These are phyloP conservation scores for Plumapathes pennacea DNA, from an alignment of 92 coral and sea anemone genomes.

Conservation along the genomic window DNA sequence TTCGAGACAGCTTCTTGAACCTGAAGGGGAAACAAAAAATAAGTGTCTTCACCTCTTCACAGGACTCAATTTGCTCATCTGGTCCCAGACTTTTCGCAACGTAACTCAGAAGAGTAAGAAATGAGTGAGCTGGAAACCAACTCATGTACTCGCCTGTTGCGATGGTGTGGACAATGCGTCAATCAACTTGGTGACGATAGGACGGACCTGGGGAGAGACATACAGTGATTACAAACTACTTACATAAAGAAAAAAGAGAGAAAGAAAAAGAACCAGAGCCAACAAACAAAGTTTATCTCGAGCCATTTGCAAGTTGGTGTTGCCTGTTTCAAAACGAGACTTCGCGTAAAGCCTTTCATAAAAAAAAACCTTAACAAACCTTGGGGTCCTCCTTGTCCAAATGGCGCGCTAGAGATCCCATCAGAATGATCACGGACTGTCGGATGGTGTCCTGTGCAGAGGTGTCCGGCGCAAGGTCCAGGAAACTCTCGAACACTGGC, in stretches of 20 bases:
- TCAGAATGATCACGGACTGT: slow-evolving; percentile 91
- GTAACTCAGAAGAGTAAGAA: background rate
- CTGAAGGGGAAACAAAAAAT: slow-evolving; percentile 19
- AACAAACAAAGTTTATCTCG: no score
- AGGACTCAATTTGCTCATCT: no score
- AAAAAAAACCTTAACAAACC: slow-evolving; percentile 36
- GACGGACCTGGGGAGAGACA: slow-evolving; percentile 68
- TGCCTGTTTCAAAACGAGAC: no score
- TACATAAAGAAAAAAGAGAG: background rate
- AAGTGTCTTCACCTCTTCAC: no score
- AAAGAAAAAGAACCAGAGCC: no score
- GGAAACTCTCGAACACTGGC: slow-evolving; percentile 88
- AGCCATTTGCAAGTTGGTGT: no score
- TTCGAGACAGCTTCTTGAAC: slow-evolving; percentile 98
- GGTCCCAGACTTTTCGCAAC: background rate
- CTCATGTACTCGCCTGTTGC: slow-evolving; percentile 81
- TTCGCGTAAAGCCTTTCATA: no score
- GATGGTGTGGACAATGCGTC: slow-evolving; percentile 92
- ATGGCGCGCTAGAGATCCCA: slow-evolving; percentile 97
- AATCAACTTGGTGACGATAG: slow-evolving; percentile 83
- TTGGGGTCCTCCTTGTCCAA: slow-evolving; percentile 94
- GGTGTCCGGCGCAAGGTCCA: slow-evolving; percentile 86
- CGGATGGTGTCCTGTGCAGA: slow-evolving; percentile 90
- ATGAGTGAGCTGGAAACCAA: no score
- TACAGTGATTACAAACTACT: background rate